Evolutionary conservation across 2,797 vertebrate species (phyloP).

Genomic region (Darevskia nairensis): DNA sequence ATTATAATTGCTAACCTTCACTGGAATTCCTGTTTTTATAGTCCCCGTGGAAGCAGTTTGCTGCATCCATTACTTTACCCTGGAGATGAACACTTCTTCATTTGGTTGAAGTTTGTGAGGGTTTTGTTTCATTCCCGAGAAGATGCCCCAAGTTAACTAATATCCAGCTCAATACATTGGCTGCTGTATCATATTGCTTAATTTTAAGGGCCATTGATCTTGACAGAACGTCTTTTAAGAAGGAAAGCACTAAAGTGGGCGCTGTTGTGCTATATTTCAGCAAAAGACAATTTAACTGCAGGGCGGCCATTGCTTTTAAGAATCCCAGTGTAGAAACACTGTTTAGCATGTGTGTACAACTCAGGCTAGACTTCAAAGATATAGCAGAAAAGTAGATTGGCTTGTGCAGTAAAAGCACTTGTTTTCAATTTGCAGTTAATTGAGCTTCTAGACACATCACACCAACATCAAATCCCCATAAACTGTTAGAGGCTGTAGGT

Average conservation of each 20-base stretch:
- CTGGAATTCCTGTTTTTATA: not conserved
- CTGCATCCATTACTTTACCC: not conserved
- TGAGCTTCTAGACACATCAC: slow-evolving; percentile 17
- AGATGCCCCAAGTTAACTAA: slow-evolving; percentile 20
- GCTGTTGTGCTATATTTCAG: fast-evolving
- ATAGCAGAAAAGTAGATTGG: not conserved
- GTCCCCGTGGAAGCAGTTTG: not conserved
- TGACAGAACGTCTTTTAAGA: slow-evolving; percentile 40
- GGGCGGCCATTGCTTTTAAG: slow-evolving; percentile 19
- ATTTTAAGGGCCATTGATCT: slow-evolving; percentile 31
- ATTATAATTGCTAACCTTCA: not conserved
- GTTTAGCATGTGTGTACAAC: slow-evolving; percentile 25
- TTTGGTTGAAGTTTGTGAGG: not conserved
- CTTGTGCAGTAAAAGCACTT: slow-evolving; percentile 1
- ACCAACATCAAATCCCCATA: not conserved
- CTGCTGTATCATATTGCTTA: slow-evolving; percentile 30
- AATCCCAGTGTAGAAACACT: not conserved
- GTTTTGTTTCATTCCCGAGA: not conserved
- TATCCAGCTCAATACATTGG: slow-evolving; percentile 22
- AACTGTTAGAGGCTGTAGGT: not conserved
- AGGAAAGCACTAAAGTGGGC: not conserved
- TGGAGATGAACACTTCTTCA: slow-evolving; percentile 4
- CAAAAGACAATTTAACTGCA: slow-evolving; percentile 21
- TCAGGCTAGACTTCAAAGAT: slow-evolving; percentile 29
- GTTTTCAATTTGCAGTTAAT: slow-evolving; percentile 52